A percentile compares a stretch with the other conserved stretches of the same genome.
Evolutionary conservation across 2,113 vertebrate species (phyloP).

Genomic region (Arizona elegans): DNA sequence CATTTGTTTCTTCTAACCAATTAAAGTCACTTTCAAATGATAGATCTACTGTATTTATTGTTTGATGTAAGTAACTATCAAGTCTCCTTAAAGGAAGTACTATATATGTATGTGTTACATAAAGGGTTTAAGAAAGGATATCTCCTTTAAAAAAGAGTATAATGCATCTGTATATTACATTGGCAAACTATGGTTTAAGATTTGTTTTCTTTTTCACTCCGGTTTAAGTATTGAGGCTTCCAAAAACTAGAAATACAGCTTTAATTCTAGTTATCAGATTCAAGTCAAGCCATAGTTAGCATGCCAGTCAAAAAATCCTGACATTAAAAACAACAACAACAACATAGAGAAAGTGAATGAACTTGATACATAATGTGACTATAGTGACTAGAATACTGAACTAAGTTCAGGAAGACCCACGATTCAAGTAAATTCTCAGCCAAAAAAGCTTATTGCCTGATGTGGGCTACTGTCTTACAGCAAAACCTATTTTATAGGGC

Average conservation of each 20-base stretch:
- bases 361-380: background rate
- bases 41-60: background rate
- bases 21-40: background rate
- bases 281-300: background rate
- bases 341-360: background rate
- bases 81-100: background rate
- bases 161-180: background rate
- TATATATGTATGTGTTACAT: background rate
- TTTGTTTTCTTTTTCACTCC: background rate
- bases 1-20: background rate
- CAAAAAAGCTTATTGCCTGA: background rate
- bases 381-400: background rate
- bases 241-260: background rate
- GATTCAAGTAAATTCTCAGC: background rate
- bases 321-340: background rate
- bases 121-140: background rate
- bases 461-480: background rate
- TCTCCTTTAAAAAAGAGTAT: background rate
- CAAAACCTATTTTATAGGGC: background rate
- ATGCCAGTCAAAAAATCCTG: background rate
- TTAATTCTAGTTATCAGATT: background rate
- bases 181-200: background rate
- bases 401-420: background rate
- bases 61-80: background rate
- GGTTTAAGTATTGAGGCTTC: background rate